Conservation (phyloP, 2,797 vertebrate genomes). For the Platyrinchus mystaceus region DNA sequence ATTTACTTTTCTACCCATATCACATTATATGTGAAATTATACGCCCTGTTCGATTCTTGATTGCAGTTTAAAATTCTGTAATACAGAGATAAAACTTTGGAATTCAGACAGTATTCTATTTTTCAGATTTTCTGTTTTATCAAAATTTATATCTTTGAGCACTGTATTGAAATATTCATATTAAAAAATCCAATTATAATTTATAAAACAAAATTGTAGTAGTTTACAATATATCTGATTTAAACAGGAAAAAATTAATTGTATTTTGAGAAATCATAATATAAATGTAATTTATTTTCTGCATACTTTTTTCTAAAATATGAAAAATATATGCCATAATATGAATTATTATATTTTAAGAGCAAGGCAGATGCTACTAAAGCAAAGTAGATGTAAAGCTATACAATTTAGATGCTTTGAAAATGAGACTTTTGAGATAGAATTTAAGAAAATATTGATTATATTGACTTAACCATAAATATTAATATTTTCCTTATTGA, state of each 20-base stretch:
- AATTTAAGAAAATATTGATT: not conserved
- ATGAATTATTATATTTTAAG: not conserved
- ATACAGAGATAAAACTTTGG: not conserved
- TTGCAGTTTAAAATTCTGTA: not conserved
- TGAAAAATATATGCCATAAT: not conserved
- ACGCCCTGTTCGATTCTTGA: not conserved
- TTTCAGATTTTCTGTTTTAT: not conserved
- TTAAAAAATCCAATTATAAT: not conserved
- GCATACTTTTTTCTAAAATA: not conserved
- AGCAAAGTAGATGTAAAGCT: not conserved
- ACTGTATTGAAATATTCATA: not conserved
- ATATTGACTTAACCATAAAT: not conserved
- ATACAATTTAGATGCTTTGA: not conserved
- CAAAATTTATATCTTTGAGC: not conserved
- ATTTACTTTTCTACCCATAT: not conserved
- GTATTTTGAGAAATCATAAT: not conserved
- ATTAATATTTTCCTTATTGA: not conserved
- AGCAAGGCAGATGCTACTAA: not conserved
- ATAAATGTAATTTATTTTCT: not conserved
- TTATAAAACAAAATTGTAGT: not conserved
- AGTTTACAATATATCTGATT: not conserved
- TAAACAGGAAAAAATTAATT: not conserved
- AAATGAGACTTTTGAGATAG: not conserved
- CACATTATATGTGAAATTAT: not conserved
- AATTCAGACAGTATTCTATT: not conserved